These are phyloP conservation scores for Platalea minor DNA, from an alignment of 2,797 vertebrate genomes.

Conservation along the genomic window DNA sequence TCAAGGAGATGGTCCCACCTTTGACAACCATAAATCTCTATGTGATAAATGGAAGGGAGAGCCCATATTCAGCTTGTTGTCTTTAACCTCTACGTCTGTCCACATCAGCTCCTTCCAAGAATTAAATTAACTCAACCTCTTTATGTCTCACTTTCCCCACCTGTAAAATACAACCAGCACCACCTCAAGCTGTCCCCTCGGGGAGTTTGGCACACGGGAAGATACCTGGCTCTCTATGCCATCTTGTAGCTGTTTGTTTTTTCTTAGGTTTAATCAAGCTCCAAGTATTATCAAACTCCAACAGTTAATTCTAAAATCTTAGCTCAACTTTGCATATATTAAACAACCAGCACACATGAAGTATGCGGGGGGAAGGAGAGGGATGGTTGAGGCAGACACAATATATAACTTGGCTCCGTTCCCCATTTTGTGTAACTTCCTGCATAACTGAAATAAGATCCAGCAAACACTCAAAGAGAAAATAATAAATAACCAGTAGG, in stretches of 20 bases:
- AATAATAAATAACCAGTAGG: not conserved
- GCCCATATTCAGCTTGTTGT: rapidly evolving
- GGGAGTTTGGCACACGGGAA: not conserved
- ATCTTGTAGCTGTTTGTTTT: rapidly evolving
- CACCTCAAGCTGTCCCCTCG: not conserved
- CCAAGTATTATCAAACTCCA: not conserved
- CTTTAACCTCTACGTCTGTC: not conserved
- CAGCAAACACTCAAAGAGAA: not conserved
- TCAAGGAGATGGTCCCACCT: not conserved
- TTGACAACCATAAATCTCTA: not conserved
- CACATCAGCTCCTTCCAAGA: not conserved
- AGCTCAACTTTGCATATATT: not conserved
- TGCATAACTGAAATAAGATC: not conserved
- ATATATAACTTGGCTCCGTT: not conserved
- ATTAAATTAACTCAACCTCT: not conserved
- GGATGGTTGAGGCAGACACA: not conserved
- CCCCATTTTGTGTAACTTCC: not conserved
- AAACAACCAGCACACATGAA: not conserved
- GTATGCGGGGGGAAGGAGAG: not conserved
- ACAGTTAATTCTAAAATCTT: not conserved
- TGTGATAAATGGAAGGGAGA: rapidly evolving
- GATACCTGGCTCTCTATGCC: not conserved
- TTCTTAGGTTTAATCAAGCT: not conserved
- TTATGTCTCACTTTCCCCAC: not conserved
- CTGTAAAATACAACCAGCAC: not conserved